Percentiles rank a stretch among this genome's conserved stretches.
These are phyloP conservation scores for Meiosimyza platycephala DNA, from an alignment of 2,888 invertebrate genomes.

Conservation along the genomic window DNA sequence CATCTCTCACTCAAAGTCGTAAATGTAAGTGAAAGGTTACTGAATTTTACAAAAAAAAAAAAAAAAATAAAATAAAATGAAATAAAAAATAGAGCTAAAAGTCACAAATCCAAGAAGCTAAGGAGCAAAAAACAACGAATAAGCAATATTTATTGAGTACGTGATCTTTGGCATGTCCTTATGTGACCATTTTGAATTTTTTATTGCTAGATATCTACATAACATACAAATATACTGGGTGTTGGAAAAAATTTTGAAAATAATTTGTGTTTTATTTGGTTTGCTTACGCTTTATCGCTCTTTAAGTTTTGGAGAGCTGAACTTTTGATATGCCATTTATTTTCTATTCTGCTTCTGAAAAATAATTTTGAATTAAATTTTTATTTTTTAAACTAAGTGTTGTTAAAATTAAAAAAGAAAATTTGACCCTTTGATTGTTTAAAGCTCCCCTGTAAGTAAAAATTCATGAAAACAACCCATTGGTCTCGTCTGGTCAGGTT, in stretches of 20 bases:
- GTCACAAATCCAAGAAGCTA: not conserved
- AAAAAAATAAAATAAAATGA: slow-evolving; percentile 9
- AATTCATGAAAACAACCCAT: not conserved
- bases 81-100: slow-evolving; percentile 27
- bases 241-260: too few species aligned
- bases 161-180: slow-evolving; percentile 67
- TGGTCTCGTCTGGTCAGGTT: slow-evolving; percentile 16
- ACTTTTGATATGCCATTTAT: too few species aligned
- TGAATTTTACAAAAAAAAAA: slow-evolving; percentile 7
- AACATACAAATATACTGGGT: slow-evolving; percentile 47
- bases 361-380: too few species aligned
- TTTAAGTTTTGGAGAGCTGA: too few species aligned
- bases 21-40: slow-evolving; percentile 27
- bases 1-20: slow-evolving; percentile 13
- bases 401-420: too few species aligned
- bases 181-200: slow-evolving; percentile 67
- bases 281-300: too few species aligned
- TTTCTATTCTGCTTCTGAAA: too few species aligned
- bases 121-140: slow-evolving; percentile 48
- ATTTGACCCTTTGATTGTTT: too few species aligned
- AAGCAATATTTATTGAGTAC: slow-evolving; percentile 68
- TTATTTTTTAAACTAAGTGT: too few species aligned
- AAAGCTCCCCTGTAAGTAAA: too few species aligned
- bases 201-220: slow-evolving; percentile 50
- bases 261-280: too few species aligned